Percentiles rank a stretch among this genome's conserved stretches.
phyloP scores from a whole-genome alignment of 2,888 invertebrate species.

The Drosophila barbarae region DNA sequence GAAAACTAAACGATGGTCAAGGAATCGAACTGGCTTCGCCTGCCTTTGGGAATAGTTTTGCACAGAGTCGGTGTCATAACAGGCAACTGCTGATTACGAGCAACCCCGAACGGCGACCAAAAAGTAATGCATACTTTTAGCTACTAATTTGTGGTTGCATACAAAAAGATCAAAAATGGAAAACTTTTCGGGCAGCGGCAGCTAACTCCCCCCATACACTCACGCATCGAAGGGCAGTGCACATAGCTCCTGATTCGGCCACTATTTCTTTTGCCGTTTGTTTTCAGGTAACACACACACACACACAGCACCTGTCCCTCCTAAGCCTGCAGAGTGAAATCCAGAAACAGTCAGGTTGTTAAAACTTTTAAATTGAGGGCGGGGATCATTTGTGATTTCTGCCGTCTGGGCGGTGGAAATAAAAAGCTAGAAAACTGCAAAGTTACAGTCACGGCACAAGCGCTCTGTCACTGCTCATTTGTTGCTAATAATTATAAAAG shows the following conservation, averaged over 20 bases:
- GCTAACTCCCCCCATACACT: background rate
- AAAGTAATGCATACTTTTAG: constrained; percentile 29
- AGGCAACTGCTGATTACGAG: background rate
- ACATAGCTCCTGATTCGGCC: constrained; percentile 52
- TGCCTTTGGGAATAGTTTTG: constrained; percentile 3
- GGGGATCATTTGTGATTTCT: constrained; percentile 63
- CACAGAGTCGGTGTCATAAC: background rate
- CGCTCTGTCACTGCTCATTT: constrained; percentile 74
- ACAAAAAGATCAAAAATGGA: constrained; percentile 36
- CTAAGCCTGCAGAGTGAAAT: constrained; percentile 1
- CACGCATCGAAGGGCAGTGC: constrained; percentile 11
- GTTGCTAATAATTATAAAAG: constrained; percentile 75
- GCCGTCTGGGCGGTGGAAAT: constrained; percentile 34
- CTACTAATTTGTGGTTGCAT: constrained; percentile 28
- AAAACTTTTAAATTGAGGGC: constrained; percentile 71
- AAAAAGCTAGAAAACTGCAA: constrained; percentile 30
- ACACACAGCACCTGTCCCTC: constrained; percentile 9
- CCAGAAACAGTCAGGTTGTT: constrained; percentile 63
- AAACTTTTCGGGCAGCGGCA: constrained; percentile 34
- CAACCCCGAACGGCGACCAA: background rate
- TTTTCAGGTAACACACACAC: constrained; percentile 18
- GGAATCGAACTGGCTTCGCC: background rate
- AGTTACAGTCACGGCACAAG: constrained; percentile 59
- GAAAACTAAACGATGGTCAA: background rate
- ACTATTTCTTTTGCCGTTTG: constrained; percentile 46